Conservation (phyloP, 2,888 invertebrate genomes). For the Mylabris sibirica region DNA sequence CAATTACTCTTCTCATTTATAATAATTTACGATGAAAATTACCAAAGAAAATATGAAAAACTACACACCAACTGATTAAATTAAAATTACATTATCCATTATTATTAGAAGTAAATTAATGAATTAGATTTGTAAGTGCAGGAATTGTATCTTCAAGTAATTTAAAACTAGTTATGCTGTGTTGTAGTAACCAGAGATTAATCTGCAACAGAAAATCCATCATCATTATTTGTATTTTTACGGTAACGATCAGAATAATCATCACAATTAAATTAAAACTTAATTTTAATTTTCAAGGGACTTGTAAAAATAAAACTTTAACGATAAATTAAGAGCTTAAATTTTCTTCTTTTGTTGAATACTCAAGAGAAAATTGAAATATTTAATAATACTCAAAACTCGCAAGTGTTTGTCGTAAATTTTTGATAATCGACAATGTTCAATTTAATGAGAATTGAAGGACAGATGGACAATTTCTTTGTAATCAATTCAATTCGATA, state of each 20-base stretch:
- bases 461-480: background rate
- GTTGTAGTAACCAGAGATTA: background rate
- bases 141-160: conserved; percentile 11
- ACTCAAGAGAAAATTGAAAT: too few relatives aligned
- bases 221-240: background rate
- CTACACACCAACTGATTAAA: conserved; percentile 17
- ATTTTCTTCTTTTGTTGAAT: background rate
- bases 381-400: too few relatives aligned
- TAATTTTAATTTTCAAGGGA: too few relatives aligned
- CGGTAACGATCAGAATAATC: background rate
- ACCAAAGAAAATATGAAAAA: conserved; percentile 23
- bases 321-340: background rate
- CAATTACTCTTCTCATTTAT: background rate
- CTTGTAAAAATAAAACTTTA: background rate
- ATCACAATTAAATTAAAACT: background rate
- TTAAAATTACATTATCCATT: background rate
- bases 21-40: background rate
- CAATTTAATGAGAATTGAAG: background rate
- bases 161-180: background rate
- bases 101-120: background rate
- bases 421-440: background rate
- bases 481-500: background rate
- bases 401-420: background rate
- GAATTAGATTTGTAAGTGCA: background rate
- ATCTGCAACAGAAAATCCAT: conserved; percentile 8